Percentiles rank a stretch among this genome's conserved stretches.
Evolutionary conservation across 2,797 vertebrate species (phyloP).

Genomic region (Octomys mimax): DNA sequence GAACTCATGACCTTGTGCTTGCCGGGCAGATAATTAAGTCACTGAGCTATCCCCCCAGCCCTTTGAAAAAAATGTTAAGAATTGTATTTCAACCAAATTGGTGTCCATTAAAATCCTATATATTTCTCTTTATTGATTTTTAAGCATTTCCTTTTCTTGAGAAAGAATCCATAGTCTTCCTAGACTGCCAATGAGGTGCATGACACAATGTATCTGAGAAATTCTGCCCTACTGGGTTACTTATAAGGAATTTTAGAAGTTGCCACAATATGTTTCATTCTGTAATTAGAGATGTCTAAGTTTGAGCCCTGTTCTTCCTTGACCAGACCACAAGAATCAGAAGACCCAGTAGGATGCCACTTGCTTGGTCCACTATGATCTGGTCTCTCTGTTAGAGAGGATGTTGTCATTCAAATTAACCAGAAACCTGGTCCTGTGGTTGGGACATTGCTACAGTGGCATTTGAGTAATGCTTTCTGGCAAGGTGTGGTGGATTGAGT

Average conservation of each 20-base stretch:
- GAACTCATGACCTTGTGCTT: too few relatives aligned
- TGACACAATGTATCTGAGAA: neutral
- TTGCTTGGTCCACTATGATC: neutral
- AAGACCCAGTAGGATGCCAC: neutral
- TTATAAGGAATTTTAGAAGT: neutral
- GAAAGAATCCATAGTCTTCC: neutral
- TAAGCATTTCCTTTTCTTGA: neutral
- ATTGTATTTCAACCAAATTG: conserved; percentile 11
- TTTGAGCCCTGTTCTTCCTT: neutral
- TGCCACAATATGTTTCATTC: neutral
- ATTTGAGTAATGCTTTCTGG: conserved; percentile 4
- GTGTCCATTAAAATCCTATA: neutral
- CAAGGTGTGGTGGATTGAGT: neutral
- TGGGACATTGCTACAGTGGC: neutral
- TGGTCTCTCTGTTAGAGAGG: neutral
- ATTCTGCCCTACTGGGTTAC: neutral
- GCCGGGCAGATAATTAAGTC: too few relatives aligned
- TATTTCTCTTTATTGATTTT: conserved; percentile 46
- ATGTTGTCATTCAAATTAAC: neutral
- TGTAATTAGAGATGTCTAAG: neutral
- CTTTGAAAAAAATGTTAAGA: conserved; percentile 19
- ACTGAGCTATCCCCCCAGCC: too few relatives aligned
- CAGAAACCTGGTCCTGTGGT: neutral
- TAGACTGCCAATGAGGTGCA: neutral
- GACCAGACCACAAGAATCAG: neutral